Base-by-base conservation (phyloP, 2,797 vertebrate species). In the Rhinogobio ventralis region DNA sequence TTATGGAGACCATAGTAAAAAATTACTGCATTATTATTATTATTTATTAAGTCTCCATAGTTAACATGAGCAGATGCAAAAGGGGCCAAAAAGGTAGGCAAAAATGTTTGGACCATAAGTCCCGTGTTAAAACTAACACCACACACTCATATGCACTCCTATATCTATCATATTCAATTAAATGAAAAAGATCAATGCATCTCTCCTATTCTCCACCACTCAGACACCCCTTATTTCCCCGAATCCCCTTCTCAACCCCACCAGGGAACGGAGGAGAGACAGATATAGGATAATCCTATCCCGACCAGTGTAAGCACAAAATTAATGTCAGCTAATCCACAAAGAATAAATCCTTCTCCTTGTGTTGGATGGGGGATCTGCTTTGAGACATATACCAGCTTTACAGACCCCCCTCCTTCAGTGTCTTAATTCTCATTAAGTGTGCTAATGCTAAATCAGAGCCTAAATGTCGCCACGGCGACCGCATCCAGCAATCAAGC, bases 311-410 rank as follows among this genome's bases (percentile, higher is more conserved):
- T 95, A 95, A 95, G 95, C 93, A 94, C 93, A 95, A 95, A 95
- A 94, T 95, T 94, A 95, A 96, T 95, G 94, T 93, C 94, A 90
- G 93, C 90, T 95, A 95, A 96, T 93, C 94, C 94, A 94, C 91
- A 94, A 94, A 94, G 94, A 95, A 95, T 95, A 95, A 95, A 96
- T 95, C 94, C 93, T 89, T 93, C 91, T 93, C 85, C 91, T 95
- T 94, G 92, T 91, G 88, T 86, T 79, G 69, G 67, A 74, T 51
- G 79, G 66, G 74, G 77, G 60, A 84, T 79, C 39, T 78, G 62
- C 67, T 86, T 55, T 46, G 76, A 87, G 86, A 84, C 83, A 92
- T 87, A 80, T 84, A 90, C 91, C 93, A 90, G 86, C 89, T 89
- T 3, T 42, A 87, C 87, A 88, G 89, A 84, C 87, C 90, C 86